phyloP scores from a whole-genome alignment of 64 coral and sea anemone species.

The Montipora capricornis region DNA sequence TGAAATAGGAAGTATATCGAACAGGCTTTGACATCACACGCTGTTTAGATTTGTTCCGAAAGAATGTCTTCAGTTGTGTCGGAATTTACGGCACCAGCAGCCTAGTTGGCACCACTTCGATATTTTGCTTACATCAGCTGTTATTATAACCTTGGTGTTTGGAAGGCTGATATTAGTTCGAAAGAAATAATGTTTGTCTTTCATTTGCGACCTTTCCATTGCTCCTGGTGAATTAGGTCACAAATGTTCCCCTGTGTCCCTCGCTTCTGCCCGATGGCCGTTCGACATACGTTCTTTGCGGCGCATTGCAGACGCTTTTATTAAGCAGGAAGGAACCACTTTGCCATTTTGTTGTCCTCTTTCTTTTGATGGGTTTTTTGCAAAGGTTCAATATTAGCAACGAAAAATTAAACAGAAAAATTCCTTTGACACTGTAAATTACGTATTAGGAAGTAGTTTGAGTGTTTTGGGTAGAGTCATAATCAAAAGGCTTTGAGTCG shows the following conservation, averaged over 20 bases:
- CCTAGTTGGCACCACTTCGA: not conserved
- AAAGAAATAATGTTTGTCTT: not conserved
- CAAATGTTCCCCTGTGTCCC: not conserved
- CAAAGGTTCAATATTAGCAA: constrained; percentile 23
- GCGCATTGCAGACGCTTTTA: not conserved
- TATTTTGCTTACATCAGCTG: constrained; percentile 11
- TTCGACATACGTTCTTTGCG: not conserved
- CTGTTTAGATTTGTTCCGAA: no score
- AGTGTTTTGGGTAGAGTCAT: constrained; percentile 6
- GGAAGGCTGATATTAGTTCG: not conserved
- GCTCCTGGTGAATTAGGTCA: not conserved
- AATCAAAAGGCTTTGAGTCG: not conserved
- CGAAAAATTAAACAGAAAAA: constrained; percentile 25
- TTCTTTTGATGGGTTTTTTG: constrained; percentile 4
- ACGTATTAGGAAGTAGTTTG: constrained; percentile 29
- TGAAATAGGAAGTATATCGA: not conserved
- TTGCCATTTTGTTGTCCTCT: not conserved
- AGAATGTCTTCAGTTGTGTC: not conserved
- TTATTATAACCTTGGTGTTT: not conserved
- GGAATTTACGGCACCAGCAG: not conserved
- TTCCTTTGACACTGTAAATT: constrained; percentile 3
- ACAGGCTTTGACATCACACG: no score
- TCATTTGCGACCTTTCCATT: not conserved
- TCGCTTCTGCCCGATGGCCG: no score
- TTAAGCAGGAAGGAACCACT: not conserved